Evolutionary conservation across 2,797 vertebrate genomes (phyloP).

Genomic region (Microtus agrestis): DNA sequence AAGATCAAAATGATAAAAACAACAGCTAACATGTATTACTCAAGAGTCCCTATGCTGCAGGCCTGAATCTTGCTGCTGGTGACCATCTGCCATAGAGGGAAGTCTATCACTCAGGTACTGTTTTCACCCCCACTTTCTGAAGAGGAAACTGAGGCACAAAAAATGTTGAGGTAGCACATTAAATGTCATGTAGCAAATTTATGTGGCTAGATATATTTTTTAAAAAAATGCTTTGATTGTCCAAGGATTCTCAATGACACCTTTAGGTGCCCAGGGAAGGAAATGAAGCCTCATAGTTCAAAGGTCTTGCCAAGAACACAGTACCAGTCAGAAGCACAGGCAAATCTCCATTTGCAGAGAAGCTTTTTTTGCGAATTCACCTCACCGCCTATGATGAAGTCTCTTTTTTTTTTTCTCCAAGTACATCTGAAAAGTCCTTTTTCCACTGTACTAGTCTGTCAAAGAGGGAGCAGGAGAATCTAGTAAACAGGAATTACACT

Average conservation of each 20-base stretch:
- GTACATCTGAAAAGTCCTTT: background rate
- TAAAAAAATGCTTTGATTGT: background rate
- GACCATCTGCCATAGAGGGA: background rate
- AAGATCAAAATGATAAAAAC: constrained; percentile 5
- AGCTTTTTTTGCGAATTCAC: background rate
- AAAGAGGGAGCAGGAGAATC: background rate
- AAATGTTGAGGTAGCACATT: background rate
- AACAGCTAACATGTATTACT: background rate
- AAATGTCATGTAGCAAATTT: background rate
- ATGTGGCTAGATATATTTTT: background rate
- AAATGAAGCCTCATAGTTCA: background rate
- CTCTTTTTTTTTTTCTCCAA: background rate
- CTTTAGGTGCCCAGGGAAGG: background rate
- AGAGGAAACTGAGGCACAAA: background rate
- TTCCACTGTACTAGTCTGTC: background rate
- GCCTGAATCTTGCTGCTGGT: background rate
- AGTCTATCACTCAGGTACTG: background rate
- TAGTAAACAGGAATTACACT: background rate
- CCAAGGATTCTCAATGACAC: background rate
- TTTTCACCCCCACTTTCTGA: background rate
- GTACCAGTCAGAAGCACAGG: background rate
- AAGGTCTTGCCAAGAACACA: background rate
- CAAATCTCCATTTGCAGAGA: background rate
- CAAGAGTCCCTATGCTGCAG: background rate
- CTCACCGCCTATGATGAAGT: background rate